Percentiles rank a stretch among this genome's conserved stretches.
phyloP scores from a whole-genome alignment of 2,888 invertebrate genomes.

The Lasioglossum oenotherae region DNA sequence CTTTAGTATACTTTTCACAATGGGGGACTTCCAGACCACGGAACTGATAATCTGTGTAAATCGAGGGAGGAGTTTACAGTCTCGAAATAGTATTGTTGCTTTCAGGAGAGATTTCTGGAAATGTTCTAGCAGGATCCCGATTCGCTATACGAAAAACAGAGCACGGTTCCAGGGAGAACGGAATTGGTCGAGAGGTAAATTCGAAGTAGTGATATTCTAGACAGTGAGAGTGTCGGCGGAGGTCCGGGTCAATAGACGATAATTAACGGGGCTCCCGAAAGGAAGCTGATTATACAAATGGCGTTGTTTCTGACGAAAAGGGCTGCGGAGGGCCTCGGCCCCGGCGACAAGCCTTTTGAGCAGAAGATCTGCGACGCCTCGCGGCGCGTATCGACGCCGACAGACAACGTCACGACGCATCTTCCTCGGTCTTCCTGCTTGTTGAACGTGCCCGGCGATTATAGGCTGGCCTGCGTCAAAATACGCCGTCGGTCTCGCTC shows the following conservation, averaged over 20 bases:
- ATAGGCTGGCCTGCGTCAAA: slow-evolving; percentile 66
- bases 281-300: slow-evolving; percentile 57
- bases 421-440: slow-evolving; percentile 59
- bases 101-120: no score
- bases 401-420: slow-evolving; percentile 74
- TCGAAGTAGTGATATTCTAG: slow-evolving; percentile 5
- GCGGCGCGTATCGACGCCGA: slow-evolving; percentile 80
- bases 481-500: slow-evolving; percentile 46
- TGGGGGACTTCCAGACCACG: no score
- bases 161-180: neutral
- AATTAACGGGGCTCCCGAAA: slow-evolving; percentile 57
- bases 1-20: no score
- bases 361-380: slow-evolving; percentile 77
- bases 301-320: slow-evolving; percentile 46
- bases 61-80: no score
- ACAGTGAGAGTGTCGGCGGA: neutral
- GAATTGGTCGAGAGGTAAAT: neutral
- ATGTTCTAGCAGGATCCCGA: no score
- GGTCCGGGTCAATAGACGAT: slow-evolving; percentile 51
- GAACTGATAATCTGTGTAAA: no score
- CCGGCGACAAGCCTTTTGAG: slow-evolving; percentile 70
- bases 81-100: no score
- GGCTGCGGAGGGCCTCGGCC: slow-evolving; percentile 43
- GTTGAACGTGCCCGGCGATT: slow-evolving; percentile 19
- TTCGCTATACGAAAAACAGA: neutral